Percentiles rank a stretch among this genome's conserved stretches.
phyloP scores from a whole-genome alignment of 2,888 invertebrate species.

The Itoplectis maculator region DNA sequence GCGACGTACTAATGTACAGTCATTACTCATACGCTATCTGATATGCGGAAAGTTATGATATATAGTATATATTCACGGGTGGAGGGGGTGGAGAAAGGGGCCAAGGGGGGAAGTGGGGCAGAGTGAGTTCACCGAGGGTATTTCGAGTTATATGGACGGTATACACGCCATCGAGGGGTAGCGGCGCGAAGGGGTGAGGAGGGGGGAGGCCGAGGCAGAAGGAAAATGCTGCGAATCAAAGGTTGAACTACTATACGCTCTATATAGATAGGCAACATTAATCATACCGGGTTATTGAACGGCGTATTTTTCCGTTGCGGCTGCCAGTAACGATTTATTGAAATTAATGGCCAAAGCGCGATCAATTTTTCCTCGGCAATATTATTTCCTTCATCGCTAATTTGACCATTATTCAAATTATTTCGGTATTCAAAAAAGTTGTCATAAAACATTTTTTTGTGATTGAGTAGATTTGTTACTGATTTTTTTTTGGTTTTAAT shows the following conservation, averaged over 20 bases:
- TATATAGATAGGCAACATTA: slow-evolving; percentile 1
- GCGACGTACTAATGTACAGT: slow-evolving; percentile 59
- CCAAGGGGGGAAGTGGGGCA: slow-evolving; percentile 30
- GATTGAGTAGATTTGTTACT: no score
- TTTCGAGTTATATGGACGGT: slow-evolving; percentile 23
- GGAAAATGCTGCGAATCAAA: slow-evolving; percentile 10
- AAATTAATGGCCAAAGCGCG: background rate
- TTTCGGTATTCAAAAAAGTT: background rate
- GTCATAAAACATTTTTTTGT: no score
- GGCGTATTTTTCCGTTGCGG: background rate
- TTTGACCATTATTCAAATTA: background rate
- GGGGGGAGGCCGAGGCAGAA: background rate
- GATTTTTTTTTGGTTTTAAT: no score
- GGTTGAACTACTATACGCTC: background rate
- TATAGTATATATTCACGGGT: slow-evolving; percentile 12
- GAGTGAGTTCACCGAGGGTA: slow-evolving; percentile 17
- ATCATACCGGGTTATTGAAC: no score
- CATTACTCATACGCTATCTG: slow-evolving; percentile 62
- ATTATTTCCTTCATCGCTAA: background rate
- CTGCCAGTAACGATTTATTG: background rate
- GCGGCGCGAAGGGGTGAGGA: no score
- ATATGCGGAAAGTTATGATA: slow-evolving; percentile 44
- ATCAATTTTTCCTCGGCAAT: background rate
- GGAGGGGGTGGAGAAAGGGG: background rate
- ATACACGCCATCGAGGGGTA: slow-evolving; percentile 21